Base-by-base conservation (phyloP, 2,888 invertebrate species). In the Drosophila crucigera region DNA sequence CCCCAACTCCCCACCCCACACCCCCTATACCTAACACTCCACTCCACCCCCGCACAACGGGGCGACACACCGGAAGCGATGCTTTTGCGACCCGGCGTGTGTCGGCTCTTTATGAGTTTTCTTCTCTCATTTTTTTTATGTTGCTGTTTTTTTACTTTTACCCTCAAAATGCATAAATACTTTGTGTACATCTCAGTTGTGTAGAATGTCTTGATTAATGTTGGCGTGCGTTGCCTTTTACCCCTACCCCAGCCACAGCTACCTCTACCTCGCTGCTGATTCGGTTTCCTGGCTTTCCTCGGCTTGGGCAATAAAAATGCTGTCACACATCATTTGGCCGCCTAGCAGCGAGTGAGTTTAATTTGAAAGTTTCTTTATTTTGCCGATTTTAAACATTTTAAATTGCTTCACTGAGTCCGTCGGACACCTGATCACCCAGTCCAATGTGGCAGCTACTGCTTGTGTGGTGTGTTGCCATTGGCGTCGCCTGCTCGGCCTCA, bases 291-390 rank as follows among this genome's bases (percentile, higher is more conserved):
- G n/a, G 33, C 14, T 37, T 28, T 37, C 14, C 39, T 41, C 19
- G 60, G 55, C 52, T 68, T 60, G 62, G 74, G 82, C 81, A 82
- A 82, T 84, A 90, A 86, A 90, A 89, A 67, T 84, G 65, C 74
- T 90, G 89, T 82, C 90, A 90, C 88, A 89, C 86, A 83, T 88
- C 89, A 88, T 88, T 90, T 85, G 79, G 76, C 84, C 59, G 31
- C 53, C 60, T 14, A 37, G 19, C 50, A 14, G 16, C 16, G 58
- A 66, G 39, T 43, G 19, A 31, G 43, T 41, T 43, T 71, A 70
- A 68, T 69, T 68, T 71, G n/a, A 50, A 70, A 72, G 69, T 72
- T 58, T 33, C 22, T 30, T n/a, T 9, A 58, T 31, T 58, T 58
- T 28, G 3, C 28, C 37, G 19, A 39, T 56, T 71, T 69, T 73